phyloP scores from a whole-genome alignment of 2,888 invertebrate genomes.

The Leptinotarsa haldemani region DNA sequence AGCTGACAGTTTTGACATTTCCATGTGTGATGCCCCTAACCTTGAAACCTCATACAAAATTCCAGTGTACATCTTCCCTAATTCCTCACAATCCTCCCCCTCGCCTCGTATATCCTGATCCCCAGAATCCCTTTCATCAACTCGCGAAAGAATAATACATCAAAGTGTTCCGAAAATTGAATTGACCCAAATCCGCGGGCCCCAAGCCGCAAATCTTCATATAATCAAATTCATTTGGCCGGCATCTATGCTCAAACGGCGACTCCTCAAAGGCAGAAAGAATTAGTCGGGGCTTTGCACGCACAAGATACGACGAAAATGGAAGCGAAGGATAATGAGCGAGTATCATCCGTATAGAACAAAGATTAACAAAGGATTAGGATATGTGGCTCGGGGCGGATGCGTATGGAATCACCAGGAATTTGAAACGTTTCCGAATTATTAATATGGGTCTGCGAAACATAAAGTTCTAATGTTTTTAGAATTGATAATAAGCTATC shows the following conservation, averaged over 20 bases:
- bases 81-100: not conserved
- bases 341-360: slow-evolving; percentile 14
- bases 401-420: not conserved
- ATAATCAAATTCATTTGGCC: slow-evolving; percentile 40
- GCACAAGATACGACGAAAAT: slow-evolving; percentile 17
- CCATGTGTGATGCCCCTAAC: no score
- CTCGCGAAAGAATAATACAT: slow-evolving; percentile 20
- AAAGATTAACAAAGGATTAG: slow-evolving; percentile 20
- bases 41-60: not conserved
- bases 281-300: slow-evolving; percentile 18
- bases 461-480: not conserved
- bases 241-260: slow-evolving; percentile 23
- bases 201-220: slow-evolving; percentile 37
- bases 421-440: not conserved
- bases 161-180: slow-evolving; percentile 39
- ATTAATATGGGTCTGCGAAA: not conserved
- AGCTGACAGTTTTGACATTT: no score
- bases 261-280: slow-evolving; percentile 16
- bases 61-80: not conserved
- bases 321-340: slow-evolving; percentile 12
- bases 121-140: slow-evolving; percentile 7
- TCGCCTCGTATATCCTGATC: slow-evolving; percentile 7
- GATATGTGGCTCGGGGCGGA: not conserved
- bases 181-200: slow-evolving; percentile 39
- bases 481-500: not conserved